Percentiles rank a stretch among this genome's conserved stretches.
Evolutionary conservation across 2,113 vertebrate genomes (phyloP).

Genomic region (Lophochroa leadbeateri): DNA sequence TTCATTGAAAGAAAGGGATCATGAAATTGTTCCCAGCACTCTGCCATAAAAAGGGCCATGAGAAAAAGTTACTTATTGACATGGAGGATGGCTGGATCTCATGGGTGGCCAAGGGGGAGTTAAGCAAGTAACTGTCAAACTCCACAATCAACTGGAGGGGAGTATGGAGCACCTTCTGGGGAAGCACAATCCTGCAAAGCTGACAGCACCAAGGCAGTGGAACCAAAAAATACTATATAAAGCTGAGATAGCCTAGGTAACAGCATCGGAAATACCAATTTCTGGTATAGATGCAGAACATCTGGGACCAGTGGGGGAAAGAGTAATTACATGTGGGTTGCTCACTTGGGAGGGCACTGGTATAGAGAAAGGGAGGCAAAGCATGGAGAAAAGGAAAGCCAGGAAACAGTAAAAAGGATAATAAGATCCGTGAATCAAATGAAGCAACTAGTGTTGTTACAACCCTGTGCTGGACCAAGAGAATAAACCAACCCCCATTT

Average conservation of each 20-base stretch:
- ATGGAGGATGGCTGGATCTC: neutral
- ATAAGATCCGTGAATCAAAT: neutral
- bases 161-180: neutral
- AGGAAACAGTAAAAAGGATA: neutral
- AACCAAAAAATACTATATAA: neutral
- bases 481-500: neutral
- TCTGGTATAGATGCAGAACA: neutral
- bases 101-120: neutral
- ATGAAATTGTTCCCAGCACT: no score
- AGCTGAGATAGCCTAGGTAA: neutral
- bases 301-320: neutral
- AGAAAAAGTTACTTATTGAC: neutral
- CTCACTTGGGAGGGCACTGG: accelerated
- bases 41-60: no score
- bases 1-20: no score
- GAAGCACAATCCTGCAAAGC: neutral
- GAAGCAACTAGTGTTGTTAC: neutral
- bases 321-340: neutral
- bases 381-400: neutral
- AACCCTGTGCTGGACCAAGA: neutral
- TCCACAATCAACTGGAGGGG: neutral
- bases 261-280: neutral
- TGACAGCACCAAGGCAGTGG: neutral
- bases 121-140: neutral
- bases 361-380: neutral